Evolutionary conservation across 2,113 vertebrate genomes (phyloP), one percentile per base, ranked within the genome.

Genomic region (Hiodon tergisus): DNA sequence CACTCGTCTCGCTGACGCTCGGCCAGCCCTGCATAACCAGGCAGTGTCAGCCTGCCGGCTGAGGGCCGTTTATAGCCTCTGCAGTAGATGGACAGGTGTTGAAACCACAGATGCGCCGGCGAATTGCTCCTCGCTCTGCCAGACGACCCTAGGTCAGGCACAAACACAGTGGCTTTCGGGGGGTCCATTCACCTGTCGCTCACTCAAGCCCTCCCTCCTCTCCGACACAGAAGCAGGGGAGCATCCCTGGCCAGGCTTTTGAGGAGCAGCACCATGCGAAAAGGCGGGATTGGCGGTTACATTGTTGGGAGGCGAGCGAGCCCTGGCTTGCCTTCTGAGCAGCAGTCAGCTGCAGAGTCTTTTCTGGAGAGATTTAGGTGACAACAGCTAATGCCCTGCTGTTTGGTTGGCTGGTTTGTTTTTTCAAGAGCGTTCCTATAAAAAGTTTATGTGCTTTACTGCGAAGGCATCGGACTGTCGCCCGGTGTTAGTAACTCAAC

Each of bases 1-100:
- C 77, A 76, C 75, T 74, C 70, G 57, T 63, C 66, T 59, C 67
- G 58, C 76, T 78, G 67, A 54, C 72, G 53, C 72, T 74, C 77
- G 13, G 10, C 65, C 52, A 9, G 31, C 60, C 58, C 59, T 75
- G 55, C 62, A 66, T 55, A 61, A n/a, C 67, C 60, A 53, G 65
- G 69, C 72, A 53, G 60, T 14, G 50, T 51, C n/a, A 73, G 17
- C 14, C 48, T 6, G 2, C 47, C 66, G 53, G 10, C 51, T 6
- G 62, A 9, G 59, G 69, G 66, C 80, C 82, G 76, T 85, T 85
- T 82, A 77, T 82, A 85, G 80, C 67, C 66, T 48, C 13, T 52
- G 55, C 69, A 51, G 74, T 74, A 76, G 81, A 81, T 75, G 72
- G 81, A 82, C 80, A 83, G 79, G 80, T 85, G 80, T 75, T 81